Conservation (phyloP, 1,140 invertebrate species). For the Probaryconus sp. region DNA sequence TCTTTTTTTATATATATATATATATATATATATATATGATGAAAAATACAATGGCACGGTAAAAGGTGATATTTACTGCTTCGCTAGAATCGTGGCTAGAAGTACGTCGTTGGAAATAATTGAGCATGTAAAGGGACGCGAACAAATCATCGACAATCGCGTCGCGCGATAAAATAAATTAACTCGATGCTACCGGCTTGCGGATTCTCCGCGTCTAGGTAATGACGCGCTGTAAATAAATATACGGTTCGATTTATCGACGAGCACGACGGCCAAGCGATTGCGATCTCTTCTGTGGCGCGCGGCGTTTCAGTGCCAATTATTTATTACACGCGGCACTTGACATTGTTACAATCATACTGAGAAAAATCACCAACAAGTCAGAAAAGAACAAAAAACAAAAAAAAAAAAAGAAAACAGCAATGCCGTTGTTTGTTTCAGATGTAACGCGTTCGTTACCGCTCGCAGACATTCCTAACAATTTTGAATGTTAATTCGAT, state of each 20-base stretch:
- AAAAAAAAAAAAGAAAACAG: conserved; percentile 10
- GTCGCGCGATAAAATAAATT: conserved; percentile 65
- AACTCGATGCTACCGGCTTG: conserved; percentile 60
- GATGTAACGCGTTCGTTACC: conserved; percentile 53
- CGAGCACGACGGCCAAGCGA: conserved; percentile 23
- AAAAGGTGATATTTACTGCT: not conserved
- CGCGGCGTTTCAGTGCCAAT: conserved; percentile 54
- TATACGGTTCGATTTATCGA: conserved; percentile 60
- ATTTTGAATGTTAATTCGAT: conserved; percentile 53
- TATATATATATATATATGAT: too few relatives aligned
- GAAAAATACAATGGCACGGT: too few relatives aligned
- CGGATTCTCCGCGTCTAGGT: conserved; percentile 46
- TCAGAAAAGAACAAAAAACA: not conserved
- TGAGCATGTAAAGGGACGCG: conserved; percentile 35
- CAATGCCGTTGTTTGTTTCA: conserved; percentile 50
- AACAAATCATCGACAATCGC: conserved; percentile 42
- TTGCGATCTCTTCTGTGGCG: conserved; percentile 45
- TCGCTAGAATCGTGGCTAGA: conserved; percentile 20
- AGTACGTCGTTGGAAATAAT: conserved; percentile 46
- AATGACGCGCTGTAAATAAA: conserved; percentile 59
- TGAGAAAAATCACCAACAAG: conserved; percentile 42
- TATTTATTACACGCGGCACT: conserved; percentile 57
- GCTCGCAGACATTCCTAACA: conserved; percentile 44
- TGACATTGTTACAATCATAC: conserved; percentile 50
- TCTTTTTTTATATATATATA: too few relatives aligned